phyloP scores from a whole-genome alignment of 2,797 vertebrate genomes.

The Semaprochilodus insignis region DNA sequence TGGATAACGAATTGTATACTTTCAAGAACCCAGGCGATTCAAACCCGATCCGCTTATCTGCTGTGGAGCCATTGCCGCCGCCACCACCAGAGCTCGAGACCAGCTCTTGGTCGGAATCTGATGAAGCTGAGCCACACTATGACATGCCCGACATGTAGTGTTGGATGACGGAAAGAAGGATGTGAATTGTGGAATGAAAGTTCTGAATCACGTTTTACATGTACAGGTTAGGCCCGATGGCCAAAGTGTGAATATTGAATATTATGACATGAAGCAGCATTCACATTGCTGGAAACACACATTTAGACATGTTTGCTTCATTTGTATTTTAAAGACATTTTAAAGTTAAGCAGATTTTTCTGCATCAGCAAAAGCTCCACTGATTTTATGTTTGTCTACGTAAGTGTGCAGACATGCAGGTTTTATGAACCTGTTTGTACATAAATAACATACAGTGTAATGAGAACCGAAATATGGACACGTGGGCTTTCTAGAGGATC shows the following conservation, averaged over 20 bases:
- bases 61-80: slow-evolving; percentile 44
- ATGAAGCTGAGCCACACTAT: slow-evolving; percentile 29
- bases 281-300: background rate
- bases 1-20: slow-evolving; percentile 84
- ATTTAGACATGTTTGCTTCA: background rate
- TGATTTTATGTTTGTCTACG: slow-evolving; percentile 5
- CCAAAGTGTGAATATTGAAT: background rate
- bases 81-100: slow-evolving; percentile 21
- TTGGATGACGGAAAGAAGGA: background rate
- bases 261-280: background rate
- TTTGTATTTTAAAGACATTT: slow-evolving; percentile 10
- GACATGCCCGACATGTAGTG: slow-evolving; percentile 23
- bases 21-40: slow-evolving; percentile 78
- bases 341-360: background rate
- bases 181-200: background rate
- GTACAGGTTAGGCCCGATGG: background rate
- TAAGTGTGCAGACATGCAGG: background rate
- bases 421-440: background rate
- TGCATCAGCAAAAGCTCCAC: background rate
- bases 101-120: slow-evolving; percentile 1
- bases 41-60: slow-evolving; percentile 70
- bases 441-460: background rate
- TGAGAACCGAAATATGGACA: background rate
- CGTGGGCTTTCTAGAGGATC: background rate
- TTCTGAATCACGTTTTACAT: background rate